These are phyloP conservation scores for Apis mellifera DNA, from an alignment of 1,140 invertebrate genomes.

Conservation along the genomic window Amel_HAv3.1 CM009936.2:16350501-16351000, in stretches of 20 bases:
- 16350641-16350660: slow-evolving; percentile 49
- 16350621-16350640: slow-evolving; percentile 34
- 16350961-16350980: neutral
- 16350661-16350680: slow-evolving; percentile 44
- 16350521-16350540: neutral
- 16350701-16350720: slow-evolving; percentile 50
- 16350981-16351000: slow-evolving; percentile 6
- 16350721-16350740: slow-evolving; percentile 34
- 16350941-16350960: neutral
- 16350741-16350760: slow-evolving; percentile 18
- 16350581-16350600: neutral
- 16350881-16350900: slow-evolving; percentile 29
- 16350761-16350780: slow-evolving; percentile 5
- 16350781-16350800: slow-evolving; percentile 7
- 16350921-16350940: neutral
- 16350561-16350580: too few relatives aligned
- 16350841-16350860: neutral
- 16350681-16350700: slow-evolving; percentile 55
- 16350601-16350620: slow-evolving; percentile 7
- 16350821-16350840: neutral
- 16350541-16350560: too few relatives aligned
- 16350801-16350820: neutral
- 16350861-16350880: slow-evolving; percentile 10
- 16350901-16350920: neutral
- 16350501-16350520: neutral